A percentile compares a stretch with the other conserved stretches of the same genome.
phyloP scores from a whole-genome alignment of 2,888 invertebrate species.

The Pemphredon lugubris region DNA sequence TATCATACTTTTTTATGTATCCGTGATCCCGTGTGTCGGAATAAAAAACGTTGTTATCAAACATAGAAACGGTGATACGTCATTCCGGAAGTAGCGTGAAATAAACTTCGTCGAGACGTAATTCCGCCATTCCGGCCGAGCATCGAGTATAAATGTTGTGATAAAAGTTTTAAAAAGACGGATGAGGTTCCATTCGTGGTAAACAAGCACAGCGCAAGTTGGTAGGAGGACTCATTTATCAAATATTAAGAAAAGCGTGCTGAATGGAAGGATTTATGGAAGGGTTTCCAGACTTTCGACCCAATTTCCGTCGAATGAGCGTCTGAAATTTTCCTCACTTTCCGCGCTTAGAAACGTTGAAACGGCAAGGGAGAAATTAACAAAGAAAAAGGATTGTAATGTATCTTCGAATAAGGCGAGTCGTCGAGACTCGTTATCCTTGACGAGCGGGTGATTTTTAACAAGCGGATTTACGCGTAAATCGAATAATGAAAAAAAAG shows the following conservation, averaged over 20 bases:
- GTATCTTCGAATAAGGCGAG: neutral
- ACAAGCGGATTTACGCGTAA: slow-evolving; percentile 8
- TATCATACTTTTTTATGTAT: no score
- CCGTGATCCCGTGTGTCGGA: no score
- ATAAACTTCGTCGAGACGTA: no score
- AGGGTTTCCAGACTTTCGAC: slow-evolving; percentile 2
- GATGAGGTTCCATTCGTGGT: no score
- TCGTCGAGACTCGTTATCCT: neutral
- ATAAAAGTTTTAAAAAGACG: no score
- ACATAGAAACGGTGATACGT: no score
- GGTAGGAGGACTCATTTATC: slow-evolving; percentile 19
- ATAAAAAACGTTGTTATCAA: no score
- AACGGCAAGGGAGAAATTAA: slow-evolving; percentile 13
- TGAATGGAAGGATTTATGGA: neutral
- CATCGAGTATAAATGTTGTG: no score
- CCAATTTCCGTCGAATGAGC: neutral
- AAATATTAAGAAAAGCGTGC: slow-evolving; percentile 12
- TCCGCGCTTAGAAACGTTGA: neutral
- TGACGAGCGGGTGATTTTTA: slow-evolving; percentile 17
- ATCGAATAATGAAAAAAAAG: neutral
- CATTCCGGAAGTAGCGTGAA: no score
- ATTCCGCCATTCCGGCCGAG: no score
- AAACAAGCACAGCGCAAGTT: no score
- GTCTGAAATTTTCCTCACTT: slow-evolving; percentile 8
- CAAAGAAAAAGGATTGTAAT: slow-evolving; percentile 17